Base-by-base conservation (phyloP, 2,797 vertebrate genomes). In the Sebastes vulpes region DNA sequence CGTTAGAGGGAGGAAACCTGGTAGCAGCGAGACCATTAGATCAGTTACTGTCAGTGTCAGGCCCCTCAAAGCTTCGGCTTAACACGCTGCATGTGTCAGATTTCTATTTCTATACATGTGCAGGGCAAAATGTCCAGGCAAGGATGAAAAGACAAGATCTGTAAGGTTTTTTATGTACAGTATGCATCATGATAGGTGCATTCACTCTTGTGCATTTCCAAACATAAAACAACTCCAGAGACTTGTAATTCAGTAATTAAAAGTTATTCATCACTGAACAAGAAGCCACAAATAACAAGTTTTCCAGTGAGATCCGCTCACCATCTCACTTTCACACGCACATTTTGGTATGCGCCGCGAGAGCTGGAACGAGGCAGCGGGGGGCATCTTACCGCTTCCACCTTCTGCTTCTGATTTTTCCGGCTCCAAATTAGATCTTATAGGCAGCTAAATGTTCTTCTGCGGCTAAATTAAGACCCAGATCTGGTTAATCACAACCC, bases 311-410 rank as follows among this genome's bases (percentile, higher is more conserved):
- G 58, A 70, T 64, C 23, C 2, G n/a, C 54, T 56, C 29, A 23
- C 25, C 60, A 38, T 38, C 61, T 80, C 42, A 35, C 26, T 78
- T 83, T 65, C 0, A 4, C 32, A 59, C 10, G 54, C 67, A 66
- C 59, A 56, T 82, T 85, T 79, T 18, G 66, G 50, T 21, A 28
- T 68, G 31, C 3, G 12, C 48, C 12, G 67, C 23, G 4, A 71
- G 63, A 69, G 50, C 57, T 28, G 12, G 53, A 73, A 59, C 52
- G 23, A 67, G 68, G 52, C 72, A 65, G 75, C 59, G 3, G 77
- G 89, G 75, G 59, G 73, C 7, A 61, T 81, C 77, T 50, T 77
- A 83, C 65, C 14, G 6, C 72, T 72, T 79, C 76, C 72, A 75
- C 65, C 61, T 79, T 75, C 78, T 63, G 70, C 60, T 65, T 73